phyloP scores from a whole-genome alignment of 2,888 invertebrate species.

The Calameuta pallipes region DNA sequence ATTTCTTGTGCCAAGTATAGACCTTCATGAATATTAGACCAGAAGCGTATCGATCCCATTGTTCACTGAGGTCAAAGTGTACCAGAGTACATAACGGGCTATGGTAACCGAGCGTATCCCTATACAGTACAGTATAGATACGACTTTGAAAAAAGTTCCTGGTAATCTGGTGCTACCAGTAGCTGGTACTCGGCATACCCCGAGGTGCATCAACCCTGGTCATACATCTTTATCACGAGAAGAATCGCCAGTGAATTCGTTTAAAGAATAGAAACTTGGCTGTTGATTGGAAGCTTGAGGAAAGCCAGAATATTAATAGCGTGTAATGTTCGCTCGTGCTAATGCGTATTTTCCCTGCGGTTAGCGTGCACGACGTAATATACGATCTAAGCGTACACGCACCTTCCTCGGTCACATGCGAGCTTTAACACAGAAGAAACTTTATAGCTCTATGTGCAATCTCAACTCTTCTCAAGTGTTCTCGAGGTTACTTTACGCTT shows the following conservation, averaged over 20 bases:
- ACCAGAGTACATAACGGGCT: background rate
- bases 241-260: background rate
- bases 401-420: background rate
- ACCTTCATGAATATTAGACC: background rate
- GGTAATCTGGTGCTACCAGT: background rate
- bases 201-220: background rate
- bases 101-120: background rate
- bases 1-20: background rate
- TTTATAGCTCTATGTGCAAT: background rate
- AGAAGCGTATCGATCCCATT: background rate
- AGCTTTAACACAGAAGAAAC: background rate
- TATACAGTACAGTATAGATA: background rate
- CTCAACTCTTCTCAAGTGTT: background rate
- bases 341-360: background rate
- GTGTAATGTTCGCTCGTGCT: background rate
- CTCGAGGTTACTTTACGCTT: background rate
- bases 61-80: background rate
- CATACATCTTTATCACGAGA: background rate
- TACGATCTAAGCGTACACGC: background rate
- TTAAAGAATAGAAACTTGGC: background rate
- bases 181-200: background rate
- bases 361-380: background rate
- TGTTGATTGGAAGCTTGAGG: background rate
- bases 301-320: background rate
- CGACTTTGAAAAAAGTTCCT: background rate